These are phyloP conservation scores for Heliconius eleuchia DNA, from an alignment of 1,140 invertebrate genomes.

Conservation along the genomic window DNA sequence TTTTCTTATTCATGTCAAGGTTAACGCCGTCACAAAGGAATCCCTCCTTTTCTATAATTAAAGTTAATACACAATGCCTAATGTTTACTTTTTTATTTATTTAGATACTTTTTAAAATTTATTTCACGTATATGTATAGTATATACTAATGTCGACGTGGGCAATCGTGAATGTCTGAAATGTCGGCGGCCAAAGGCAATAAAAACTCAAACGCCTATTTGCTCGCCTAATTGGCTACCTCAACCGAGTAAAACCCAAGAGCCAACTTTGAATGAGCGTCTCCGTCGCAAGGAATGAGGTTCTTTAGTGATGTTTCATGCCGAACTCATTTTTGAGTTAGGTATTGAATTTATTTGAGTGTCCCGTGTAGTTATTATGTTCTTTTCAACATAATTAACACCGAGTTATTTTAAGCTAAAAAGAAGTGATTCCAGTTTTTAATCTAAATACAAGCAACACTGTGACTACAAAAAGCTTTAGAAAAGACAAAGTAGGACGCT, in stretches of 20 bases:
- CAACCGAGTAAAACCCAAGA: conserved; percentile 28
- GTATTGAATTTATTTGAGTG: background rate
- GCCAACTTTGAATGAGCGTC: conserved; percentile 26
- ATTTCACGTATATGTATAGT: background rate
- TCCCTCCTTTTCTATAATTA: no score
- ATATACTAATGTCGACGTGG: conserved; percentile 6
- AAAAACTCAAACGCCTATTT: conserved; percentile 40
- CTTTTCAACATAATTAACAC: background rate
- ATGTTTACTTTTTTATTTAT: no score
- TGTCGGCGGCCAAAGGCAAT: conserved; percentile 34
- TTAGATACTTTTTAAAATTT: no score
- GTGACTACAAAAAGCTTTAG: conserved; percentile 13
- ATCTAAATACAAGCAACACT: background rate
- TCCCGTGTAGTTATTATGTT: background rate
- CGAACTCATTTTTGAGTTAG: background rate
- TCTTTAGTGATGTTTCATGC: conserved; percentile 18
- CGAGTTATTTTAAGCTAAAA: background rate
- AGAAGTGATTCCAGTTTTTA: conserved; percentile 10
- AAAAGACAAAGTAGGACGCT: conserved; percentile 24
- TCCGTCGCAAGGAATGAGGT: conserved; percentile 27
- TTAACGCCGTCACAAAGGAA: no score
- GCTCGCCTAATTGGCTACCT: conserved; percentile 48
- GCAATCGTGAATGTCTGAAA: conserved; percentile 31
- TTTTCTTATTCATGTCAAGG: no score
- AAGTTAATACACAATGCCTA: no score